These are phyloP conservation scores for Pseudococcus longispinus DNA, from an alignment of 2,888 invertebrate genomes.

Conservation along the genomic window DNA sequence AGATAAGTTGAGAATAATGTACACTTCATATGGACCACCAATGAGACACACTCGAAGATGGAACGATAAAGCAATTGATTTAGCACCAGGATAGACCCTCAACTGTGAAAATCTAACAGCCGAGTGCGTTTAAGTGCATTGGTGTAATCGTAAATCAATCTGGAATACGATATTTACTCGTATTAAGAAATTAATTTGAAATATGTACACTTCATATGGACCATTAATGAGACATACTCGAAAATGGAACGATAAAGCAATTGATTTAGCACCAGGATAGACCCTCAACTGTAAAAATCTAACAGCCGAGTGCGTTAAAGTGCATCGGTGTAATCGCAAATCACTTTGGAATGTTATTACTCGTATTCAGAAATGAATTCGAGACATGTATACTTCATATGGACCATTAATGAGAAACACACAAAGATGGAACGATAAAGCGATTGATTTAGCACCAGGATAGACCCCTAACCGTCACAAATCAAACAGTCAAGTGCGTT, in stretches of 20 bases:
- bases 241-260: slow-evolving; percentile 49
- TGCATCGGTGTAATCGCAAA: background rate
- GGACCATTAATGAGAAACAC: slow-evolving; percentile 37
- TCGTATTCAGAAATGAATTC: background rate
- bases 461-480: slow-evolving; percentile 38
- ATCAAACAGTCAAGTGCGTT: slow-evolving; percentile 25
- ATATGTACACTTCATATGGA: slow-evolving; percentile 52
- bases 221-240: slow-evolving; percentile 13
- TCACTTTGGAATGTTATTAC: background rate
- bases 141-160: no score
- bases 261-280: slow-evolving; percentile 55
- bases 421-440: slow-evolving; percentile 49
- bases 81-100: slow-evolving; percentile 54
- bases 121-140: no score
- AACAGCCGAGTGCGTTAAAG: slow-evolving; percentile 28
- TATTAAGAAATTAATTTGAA: no score
- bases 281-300: background rate
- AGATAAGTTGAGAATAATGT: slow-evolving; percentile 18
- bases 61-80: slow-evolving; percentile 50
- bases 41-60: slow-evolving; percentile 9
- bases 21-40: slow-evolving; percentile 49
- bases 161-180: no score
- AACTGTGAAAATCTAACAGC: slow-evolving; percentile 3
- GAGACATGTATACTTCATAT: slow-evolving; percentile 44
- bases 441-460: slow-evolving; percentile 50